Base-by-base conservation (phyloP, 2,888 invertebrate species). In the Zootermopsis nevadensis region DNA sequence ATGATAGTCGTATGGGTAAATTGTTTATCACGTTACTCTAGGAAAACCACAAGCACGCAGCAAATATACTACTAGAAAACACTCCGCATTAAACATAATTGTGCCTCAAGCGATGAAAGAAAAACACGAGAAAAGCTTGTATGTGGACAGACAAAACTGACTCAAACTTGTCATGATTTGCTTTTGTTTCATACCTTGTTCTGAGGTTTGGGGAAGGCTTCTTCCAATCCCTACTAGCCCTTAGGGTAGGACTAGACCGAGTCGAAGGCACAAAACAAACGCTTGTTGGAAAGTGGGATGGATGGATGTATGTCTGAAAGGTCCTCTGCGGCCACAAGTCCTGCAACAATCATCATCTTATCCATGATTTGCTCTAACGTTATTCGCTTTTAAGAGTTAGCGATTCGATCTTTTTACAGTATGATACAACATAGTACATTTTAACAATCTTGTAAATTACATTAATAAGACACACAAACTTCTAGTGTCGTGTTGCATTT, bases 121-220 rank as follows among this genome's bases (percentile, higher is more conserved):
- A 76, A n/a, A 76, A 48, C 76, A 76, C 12, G 27, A 24, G n/a
- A 48, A 76, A 76, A 42, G 19, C n/a, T 48, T 76, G 76, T 76
- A 76, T 76, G 15, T 76, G 38, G 38, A 76, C 27, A 76, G 27
- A 35, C 66, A 79, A 66, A 66, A 35, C 60, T 35, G 31, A 79
- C 77, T 55, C 55, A 19, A 55, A 55, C 55, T 77, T 24, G 24
- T 77, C 19, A 55, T 19, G 24, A 48, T 42, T 38, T 77, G 27
- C 33, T 42, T 77, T 53, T 77, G 31, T 77, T 76, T 76, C 66
- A 79, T 79, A 79, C 79, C 79, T 60, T 60, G 31, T 66, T 66
- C 60, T 66, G 66, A 15, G n/a, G 66, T 66, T 55, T 55, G 22
- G 31, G n/a, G 15, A 24, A 55, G 55, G 33, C 38, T 42, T 38